A percentile compares a stretch with the other conserved stretches of the same genome.
These are phyloP conservation scores for Macroglossus sobrinus DNA, from an alignment of 2,113 vertebrate genomes.

Conservation along the genomic window DNA sequence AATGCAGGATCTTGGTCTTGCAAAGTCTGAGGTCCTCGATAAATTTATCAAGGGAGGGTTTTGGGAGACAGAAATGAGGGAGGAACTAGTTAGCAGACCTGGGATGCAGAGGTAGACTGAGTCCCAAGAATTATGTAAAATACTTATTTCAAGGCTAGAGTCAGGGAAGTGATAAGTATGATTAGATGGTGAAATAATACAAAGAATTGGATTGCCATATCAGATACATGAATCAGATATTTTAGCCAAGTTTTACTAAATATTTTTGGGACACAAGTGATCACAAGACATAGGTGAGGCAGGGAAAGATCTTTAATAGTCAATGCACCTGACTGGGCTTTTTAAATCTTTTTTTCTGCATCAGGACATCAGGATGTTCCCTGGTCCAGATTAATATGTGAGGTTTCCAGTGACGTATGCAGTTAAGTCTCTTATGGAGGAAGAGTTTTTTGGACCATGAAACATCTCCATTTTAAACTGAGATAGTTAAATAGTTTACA, in stretches of 20 bases:
- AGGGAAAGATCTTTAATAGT: not conserved
- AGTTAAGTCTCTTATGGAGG: not conserved
- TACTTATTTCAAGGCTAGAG: not conserved
- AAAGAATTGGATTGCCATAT: not conserved
- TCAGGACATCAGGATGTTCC: not conserved
- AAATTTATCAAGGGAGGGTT: not conserved
- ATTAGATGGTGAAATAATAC: not conserved
- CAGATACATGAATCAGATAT: not conserved
- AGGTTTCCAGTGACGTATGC: not conserved
- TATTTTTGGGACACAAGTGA: not conserved
- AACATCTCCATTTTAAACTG: not conserved
- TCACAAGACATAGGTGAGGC: not conserved
- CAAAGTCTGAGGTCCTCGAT: not conserved
- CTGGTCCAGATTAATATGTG: not conserved
- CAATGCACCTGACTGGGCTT: not conserved
- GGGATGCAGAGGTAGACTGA: not conserved
- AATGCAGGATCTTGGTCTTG: not conserved
- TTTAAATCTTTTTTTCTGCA: not conserved
- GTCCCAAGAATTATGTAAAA: not conserved
- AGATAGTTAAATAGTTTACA: not conserved
- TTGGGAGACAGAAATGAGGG: not conserved
- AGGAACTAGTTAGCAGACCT: not conserved
- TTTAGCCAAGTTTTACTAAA: not conserved
- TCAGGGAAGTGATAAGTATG: not conserved
- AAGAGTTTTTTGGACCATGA: not conserved